These are phyloP conservation scores for Caenorhabditis sp. DNA, from an alignment of 2,888 invertebrate genomes.

Conservation along the genomic window DNA sequence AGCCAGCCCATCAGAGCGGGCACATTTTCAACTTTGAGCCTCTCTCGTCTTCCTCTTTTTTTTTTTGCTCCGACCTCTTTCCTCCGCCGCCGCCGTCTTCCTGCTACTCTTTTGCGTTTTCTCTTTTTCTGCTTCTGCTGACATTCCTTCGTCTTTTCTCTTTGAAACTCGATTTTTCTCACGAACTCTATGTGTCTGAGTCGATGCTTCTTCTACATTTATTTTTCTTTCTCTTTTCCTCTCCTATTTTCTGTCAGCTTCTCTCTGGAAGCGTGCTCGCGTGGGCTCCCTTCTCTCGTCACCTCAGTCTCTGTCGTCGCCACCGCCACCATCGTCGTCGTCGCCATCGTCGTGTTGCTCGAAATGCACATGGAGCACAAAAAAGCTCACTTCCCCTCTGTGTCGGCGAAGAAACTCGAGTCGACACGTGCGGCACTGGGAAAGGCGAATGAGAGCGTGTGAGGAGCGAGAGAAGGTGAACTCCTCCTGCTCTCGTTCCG, in stretches of 20 bases:
- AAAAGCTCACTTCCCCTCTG: slow-evolving; percentile 32
- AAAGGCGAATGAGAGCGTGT: not conserved
- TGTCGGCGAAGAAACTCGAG: slow-evolving; percentile 17
- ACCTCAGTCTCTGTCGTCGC: slow-evolving; percentile 12
- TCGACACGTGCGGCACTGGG: slow-evolving; percentile 26
- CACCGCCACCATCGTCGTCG: slow-evolving; percentile 15
- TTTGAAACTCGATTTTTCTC: slow-evolving; percentile 34
- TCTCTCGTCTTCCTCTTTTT: slow-evolving; percentile 11
- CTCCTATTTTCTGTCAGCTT: not conserved
- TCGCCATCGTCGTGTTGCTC: slow-evolving; percentile 32
- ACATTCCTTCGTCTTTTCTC: slow-evolving; percentile 11
- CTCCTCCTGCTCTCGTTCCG: too few relatives aligned
- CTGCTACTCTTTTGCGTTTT: slow-evolving; percentile 7
- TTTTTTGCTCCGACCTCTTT: slow-evolving; percentile 15
- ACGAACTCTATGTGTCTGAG: slow-evolving; percentile 34
- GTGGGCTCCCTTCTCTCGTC: slow-evolving; percentile 11
- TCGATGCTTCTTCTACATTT: slow-evolving; percentile 4
- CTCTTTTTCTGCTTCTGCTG: slow-evolving; percentile 10
- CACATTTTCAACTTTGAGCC: slow-evolving; percentile 50
- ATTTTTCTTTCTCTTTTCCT: slow-evolving; percentile 7
- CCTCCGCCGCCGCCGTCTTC: not conserved
- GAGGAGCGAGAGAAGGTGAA: slow-evolving; percentile 4
- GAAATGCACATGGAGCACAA: slow-evolving; percentile 49
- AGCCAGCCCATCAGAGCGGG: not conserved
- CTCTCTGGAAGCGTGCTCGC: slow-evolving; percentile 1